Evolutionary conservation across 2,113 vertebrate species (phyloP), one percentile per base, ranked within the genome.

Genomic region (Nothocercus julius): DNA sequence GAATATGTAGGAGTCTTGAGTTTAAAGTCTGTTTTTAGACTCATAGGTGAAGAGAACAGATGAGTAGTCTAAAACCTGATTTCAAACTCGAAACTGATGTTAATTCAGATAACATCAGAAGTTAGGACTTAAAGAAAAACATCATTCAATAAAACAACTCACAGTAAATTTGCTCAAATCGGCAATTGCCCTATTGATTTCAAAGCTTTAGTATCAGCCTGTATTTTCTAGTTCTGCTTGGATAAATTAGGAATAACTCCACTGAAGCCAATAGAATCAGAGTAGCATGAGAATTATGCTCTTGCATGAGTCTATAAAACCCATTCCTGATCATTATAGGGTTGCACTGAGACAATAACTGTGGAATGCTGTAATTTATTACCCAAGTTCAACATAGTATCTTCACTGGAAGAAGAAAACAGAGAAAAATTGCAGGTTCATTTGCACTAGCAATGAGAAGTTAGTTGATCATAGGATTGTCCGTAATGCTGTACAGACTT

Each of bases 321-420:
- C 30, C 63, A 69, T 25, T 19, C 4, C 4, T 22, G 22, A 40
- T 40, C 61, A 19, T 44, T 18, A 42, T 21, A 69, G 79, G 74
- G n/a, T 8, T 74, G 19, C 49, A 80, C 6, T 44, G 34, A 56
- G 53, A 28, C 58, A 89, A 30, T 36, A 82, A 70, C 20, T 38
- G 51, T 53, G 21, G 36, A 83, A 7, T 42, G 73, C 30, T 79
- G 40, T 11, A 17, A 40, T 47, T 2, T 80, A 6, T 6, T 12
- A 14, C 36, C 56, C 44, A n/a, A n/a, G 3, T 70, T 45, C 0
- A 0, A 24, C 36, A 32, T 27, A 7, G 13, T 22, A 64, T 21
- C 16, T n/a, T 74, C 64, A 38, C 70, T n/a, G 54, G 24, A 36
- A 61, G 68, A 2, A 83, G 21, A 44, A 51, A 87, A 75, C 8